Conservation (phyloP, 2,113 vertebrate species). For the Oreochromis tanganicae region DNA sequence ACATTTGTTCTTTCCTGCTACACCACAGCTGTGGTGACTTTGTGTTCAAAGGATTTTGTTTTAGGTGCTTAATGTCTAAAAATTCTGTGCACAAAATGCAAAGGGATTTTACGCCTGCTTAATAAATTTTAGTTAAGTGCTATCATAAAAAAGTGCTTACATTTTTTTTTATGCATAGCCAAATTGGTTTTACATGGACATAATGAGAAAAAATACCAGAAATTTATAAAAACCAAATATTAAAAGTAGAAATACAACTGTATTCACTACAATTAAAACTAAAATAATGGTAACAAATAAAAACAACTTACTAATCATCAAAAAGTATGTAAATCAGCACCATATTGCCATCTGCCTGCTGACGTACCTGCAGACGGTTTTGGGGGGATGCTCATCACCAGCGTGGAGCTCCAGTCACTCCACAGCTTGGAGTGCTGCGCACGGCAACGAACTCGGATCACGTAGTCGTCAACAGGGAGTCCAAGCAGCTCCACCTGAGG, state of each 20-base stretch:
- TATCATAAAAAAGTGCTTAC: neutral
- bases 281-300: neutral
- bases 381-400: slow-evolving; percentile 46
- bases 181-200: neutral
- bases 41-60: neutral
- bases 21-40: neutral
- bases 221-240: neutral
- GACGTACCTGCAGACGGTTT: slow-evolving; percentile 33
- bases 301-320: neutral
- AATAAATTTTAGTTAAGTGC: neutral
- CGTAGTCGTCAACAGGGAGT: slow-evolving; percentile 55
- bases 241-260: neutral
- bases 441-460: slow-evolving; percentile 66
- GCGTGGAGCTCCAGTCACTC: slow-evolving; percentile 68
- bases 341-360: neutral
- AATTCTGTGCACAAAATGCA: neutral
- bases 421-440: slow-evolving; percentile 64
- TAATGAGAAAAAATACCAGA: neutral
- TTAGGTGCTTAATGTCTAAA: neutral
- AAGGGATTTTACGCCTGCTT: neutral
- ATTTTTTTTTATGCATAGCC: neutral
- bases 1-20: neutral
- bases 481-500: slow-evolving; percentile 61
- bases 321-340: neutral
- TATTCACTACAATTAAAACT: neutral